Evolutionary conservation across 2,113 vertebrate genomes (phyloP).

Genomic region (human): DNA sequence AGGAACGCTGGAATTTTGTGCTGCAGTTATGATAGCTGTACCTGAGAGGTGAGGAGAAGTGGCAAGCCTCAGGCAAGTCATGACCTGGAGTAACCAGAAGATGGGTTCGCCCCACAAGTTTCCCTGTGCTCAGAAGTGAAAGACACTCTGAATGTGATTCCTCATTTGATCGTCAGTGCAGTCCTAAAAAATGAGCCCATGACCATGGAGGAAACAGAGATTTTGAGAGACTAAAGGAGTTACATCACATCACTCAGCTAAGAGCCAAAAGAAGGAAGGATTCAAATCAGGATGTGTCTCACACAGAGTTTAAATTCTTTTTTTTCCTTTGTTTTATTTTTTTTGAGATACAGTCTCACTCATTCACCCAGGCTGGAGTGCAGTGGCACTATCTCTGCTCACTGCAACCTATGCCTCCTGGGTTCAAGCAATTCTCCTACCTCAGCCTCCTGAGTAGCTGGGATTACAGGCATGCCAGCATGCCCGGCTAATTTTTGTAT

Average conservation of each 20-base stretch:
- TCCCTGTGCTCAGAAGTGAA: background rate
- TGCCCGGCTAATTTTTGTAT: no score
- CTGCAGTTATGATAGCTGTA: background rate
- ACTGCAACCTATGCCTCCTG: no score
- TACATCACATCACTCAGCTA: no score
- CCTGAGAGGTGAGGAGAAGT: background rate
- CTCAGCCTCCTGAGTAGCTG: no score
- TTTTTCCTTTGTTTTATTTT: no score
- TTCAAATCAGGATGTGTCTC: rapidly evolving
- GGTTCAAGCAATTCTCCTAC: no score
- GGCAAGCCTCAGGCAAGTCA: rapidly evolving
- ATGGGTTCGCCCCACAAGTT: background rate
- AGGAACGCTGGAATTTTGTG: rapidly evolving
- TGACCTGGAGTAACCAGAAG: background rate
- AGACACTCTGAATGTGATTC: background rate
- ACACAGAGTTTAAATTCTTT: background rate
- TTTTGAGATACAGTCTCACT: no score
- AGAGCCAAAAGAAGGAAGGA: background rate
- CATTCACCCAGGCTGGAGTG: no score
- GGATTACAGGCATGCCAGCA: no score
- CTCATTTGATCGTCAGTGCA: rapidly evolving
- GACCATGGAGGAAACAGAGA: background rate
- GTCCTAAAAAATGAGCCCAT: background rate
- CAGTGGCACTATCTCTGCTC: no score
- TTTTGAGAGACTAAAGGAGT: background rate